Evolutionary conservation across 2,888 invertebrate species (phyloP), one percentile per base, ranked within the genome.

Genomic region (Stenurella melanura): DNA sequence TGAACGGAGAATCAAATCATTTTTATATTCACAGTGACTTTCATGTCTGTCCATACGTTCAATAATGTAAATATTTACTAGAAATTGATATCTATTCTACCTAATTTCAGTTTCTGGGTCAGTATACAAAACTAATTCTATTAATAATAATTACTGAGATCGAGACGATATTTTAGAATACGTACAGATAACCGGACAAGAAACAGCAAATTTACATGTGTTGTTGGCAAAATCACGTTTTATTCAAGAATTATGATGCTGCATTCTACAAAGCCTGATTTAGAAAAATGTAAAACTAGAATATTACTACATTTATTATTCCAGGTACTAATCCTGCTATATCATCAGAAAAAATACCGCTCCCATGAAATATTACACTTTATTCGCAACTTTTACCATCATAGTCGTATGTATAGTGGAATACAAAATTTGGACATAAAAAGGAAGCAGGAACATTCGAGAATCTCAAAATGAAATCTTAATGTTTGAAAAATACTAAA

Each of bases 1-100:
- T 7, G 9, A 38, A 38, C 38, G 11, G 4, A 38, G 38, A 38
- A 11, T 9, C 7, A 38, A 38, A 38, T 38, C 38, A 38, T 38
- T 11, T 11, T 11, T 11, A 38, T 38, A 38, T 5, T 38, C 11
- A 38, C 38, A 38, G 15, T 12, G 15, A 42, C 15, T 42, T 42
- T 42, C 42, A 42, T 12, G 10, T 2, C 11, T 42, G 42, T 42
- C 18, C 18, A 18, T 57, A 57, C 4, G 19, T 57, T n/a, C 15
- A n/a, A 17, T 15, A 57, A 18, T 18, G 66, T 66, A 66, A 66
- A 66, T 66, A 66, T 66, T 66, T 66, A 66, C 66, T 66, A 50
- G 18, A 50, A 54, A 66, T 54, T 66, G 50, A 42, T 66, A 66
- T 66, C 66, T 50, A 19, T 21, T n/a, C n/a, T n/a, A n/a, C n/a